Percentiles rank a stretch among this genome's conserved stretches.
phyloP scores from a whole-genome alignment of 1,140 invertebrate genomes.

The Drosophila neocordata region DNA sequence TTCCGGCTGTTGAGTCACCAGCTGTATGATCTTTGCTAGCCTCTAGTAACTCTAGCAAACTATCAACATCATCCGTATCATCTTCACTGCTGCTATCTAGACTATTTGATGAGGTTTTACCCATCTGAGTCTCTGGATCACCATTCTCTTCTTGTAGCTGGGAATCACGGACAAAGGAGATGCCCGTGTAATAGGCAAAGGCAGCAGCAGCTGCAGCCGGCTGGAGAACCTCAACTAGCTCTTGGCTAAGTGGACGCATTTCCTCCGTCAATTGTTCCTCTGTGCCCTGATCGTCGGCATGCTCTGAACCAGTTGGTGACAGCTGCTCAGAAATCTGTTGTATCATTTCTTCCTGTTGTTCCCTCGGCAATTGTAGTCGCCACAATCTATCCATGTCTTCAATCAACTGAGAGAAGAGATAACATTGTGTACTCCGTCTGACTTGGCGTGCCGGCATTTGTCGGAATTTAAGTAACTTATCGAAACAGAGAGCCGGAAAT shows the following conservation, averaged over 20 bases:
- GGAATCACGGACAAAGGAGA: slow-evolving; percentile 70
- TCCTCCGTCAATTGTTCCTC: slow-evolving; percentile 28
- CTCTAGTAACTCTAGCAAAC: slow-evolving; percentile 53
- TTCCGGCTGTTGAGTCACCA: slow-evolving; percentile 42
- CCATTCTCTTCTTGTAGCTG: slow-evolving; percentile 30
- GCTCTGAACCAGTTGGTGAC: slow-evolving; percentile 46
- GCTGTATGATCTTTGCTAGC: slow-evolving; percentile 20
- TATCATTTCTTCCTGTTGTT: slow-evolving; percentile 66
- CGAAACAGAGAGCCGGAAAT: slow-evolving; percentile 65
- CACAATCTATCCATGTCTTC: slow-evolving; percentile 76
- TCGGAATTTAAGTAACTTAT: slow-evolving; percentile 73
- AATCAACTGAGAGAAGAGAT: slow-evolving; percentile 76
- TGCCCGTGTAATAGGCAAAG: slow-evolving; percentile 77
- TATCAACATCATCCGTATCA: slow-evolving; percentile 55
- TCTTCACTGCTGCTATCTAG: slow-evolving; percentile 70
- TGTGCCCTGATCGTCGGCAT: neutral
- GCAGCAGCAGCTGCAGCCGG: slow-evolving; percentile 66
- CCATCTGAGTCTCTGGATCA: slow-evolving; percentile 23
- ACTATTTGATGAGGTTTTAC: slow-evolving; percentile 37
- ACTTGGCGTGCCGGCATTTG: slow-evolving; percentile 23
- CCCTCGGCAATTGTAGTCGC: slow-evolving; percentile 64
- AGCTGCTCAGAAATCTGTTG: slow-evolving; percentile 73
- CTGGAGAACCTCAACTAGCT: slow-evolving; percentile 69
- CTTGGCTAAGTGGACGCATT: slow-evolving; percentile 64
- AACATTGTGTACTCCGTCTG: slow-evolving; percentile 32